Evolutionary conservation across 2,888 invertebrate species (phyloP), one percentile per base, ranked within the genome.

Genomic region (Erpobdella octoculata): DNA sequence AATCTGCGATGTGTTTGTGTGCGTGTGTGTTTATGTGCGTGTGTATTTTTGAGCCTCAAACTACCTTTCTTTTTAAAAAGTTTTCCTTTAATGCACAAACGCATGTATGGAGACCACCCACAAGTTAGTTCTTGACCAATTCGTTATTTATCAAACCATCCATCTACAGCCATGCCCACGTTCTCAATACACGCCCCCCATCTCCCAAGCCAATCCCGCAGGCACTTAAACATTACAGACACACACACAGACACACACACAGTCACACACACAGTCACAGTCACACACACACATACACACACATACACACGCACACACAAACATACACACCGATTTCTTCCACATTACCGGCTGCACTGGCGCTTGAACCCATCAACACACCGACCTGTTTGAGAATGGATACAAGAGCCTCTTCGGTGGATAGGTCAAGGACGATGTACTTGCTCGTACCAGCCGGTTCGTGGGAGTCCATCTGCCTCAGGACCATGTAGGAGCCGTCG

Each of bases 311-410:
- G 12, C 25, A 46, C n/a, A n/a, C n/a, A n/a, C n/a, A n/a, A 28
- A 41, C 72, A 48, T 73, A 72, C 5, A 72, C 73, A 53, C 72
- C 73, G 61, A 74, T 74, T 61, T 74, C 71, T 41, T 74, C 73
- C 28, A 75, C 77, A 48, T 76, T 76, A 37, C 74, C 74, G 48
- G 74, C 75, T 53, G 76, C 76, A 25, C 71, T 72, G 36, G 74
- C 76, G 71, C 77, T n/a, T n/a, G n/a, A n/a, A n/a, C 58, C 15
- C n/a, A 18, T 36, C 1, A 4, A 18, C 21, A 18, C 38, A 15
- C 62, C 53, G 18, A 74, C 74, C 74, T 76, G 76, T 66, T 73
- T 74, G 31, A 76, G 62, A 41, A 76, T 59, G 8, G 70, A 46
- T 41, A 64, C 53, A 6, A 74, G 59, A 2, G 71, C 71, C 31